These are phyloP conservation scores for Salvelinus fontinalis DNA, from an alignment of 2,113 vertebrate genomes.

Conservation along the genomic window DNA sequence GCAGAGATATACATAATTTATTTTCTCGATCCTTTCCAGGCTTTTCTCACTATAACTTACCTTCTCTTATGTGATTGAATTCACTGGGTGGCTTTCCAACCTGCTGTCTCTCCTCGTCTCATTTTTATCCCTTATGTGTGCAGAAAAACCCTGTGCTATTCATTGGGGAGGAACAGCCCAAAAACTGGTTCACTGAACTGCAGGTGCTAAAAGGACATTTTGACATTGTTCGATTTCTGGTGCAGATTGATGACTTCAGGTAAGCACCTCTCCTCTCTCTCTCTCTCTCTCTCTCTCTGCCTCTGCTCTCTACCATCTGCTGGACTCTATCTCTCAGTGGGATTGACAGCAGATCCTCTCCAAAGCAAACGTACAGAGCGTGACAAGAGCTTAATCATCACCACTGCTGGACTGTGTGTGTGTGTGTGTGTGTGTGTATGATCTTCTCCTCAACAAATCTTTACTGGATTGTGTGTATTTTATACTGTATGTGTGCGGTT, in stretches of 20 bases:
- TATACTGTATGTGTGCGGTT: constrained; percentile 32
- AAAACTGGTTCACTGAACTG: constrained; percentile 94
- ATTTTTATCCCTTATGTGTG: constrained; percentile 44
- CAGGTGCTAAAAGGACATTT: constrained; percentile 93
- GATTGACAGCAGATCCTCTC: constrained; percentile 75
- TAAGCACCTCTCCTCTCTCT: constrained; percentile 68
- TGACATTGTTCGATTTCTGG: constrained; percentile 95
- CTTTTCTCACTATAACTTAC: not conserved
- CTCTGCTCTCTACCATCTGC: constrained; percentile 25
- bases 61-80: not conserved
- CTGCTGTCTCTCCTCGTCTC: constrained; percentile 1
- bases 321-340: constrained; percentile 56
- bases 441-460: no score
- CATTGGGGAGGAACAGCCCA: constrained; percentile 31
- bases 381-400: constrained; percentile 72
- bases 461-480: constrained; percentile 3
- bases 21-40: not conserved
- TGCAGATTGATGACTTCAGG: constrained; percentile 93
- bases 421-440: no score
- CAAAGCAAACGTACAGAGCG: constrained; percentile 70
- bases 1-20: no score
- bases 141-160: constrained; percentile 75
- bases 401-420: constrained; percentile 17
- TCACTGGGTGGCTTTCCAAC: not conserved
- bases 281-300: constrained; percentile 20